Evolutionary conservation across 2,797 vertebrate species (phyloP).

Genomic region (Phalanger gymnotis): DNA sequence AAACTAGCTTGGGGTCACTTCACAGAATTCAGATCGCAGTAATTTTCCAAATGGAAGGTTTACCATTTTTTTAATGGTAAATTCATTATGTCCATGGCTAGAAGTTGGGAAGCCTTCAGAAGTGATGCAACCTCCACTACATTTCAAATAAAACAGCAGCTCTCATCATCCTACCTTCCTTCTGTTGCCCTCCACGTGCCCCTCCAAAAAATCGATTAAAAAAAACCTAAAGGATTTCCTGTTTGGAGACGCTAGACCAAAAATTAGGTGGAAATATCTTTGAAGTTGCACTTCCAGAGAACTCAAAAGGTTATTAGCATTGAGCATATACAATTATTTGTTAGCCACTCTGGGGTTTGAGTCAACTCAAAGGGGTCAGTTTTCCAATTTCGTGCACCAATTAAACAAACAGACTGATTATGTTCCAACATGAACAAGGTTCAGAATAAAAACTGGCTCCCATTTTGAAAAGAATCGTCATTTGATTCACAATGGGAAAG

Average conservation of each 20-base stretch:
- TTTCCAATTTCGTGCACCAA: not conserved
- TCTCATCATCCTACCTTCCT: not conserved
- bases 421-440: constrained; percentile 24
- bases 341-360: constrained; percentile 2
- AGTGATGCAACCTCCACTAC: not conserved
- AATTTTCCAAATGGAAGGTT: not conserved
- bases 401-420: not conserved
- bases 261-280: not conserved
- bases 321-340: not conserved
- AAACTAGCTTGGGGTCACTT: not conserved
- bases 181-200: not conserved
- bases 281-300: not conserved
- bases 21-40: not conserved
- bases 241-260: not conserved
- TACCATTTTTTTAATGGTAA: constrained; percentile 15
- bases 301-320: not conserved
- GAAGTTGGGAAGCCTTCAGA: not conserved
- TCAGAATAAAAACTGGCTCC: not conserved
- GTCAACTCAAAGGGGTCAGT: not conserved
- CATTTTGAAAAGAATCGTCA: constrained; percentile 15
- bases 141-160: not conserved
- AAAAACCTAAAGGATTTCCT: not conserved
- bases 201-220: not conserved
- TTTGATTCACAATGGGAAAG: not conserved
- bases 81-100: not conserved